These are phyloP conservation scores for Daubentonia madagascariensis DNA, from an alignment of 2,113 vertebrate species.

Conservation along the genomic window DNA sequence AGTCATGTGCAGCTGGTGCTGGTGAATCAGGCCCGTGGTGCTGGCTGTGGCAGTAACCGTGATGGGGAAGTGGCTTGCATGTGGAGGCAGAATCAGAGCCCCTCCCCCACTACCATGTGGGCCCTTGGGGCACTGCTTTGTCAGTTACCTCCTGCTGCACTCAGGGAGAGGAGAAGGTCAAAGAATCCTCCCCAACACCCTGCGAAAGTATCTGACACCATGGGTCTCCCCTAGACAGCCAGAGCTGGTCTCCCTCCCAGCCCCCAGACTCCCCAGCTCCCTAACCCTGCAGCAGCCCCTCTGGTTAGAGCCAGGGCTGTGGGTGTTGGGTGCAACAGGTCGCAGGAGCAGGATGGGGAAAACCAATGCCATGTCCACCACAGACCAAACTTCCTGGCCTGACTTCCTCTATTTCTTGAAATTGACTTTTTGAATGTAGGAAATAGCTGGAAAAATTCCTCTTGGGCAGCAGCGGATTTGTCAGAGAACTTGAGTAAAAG, in stretches of 20 bases:
- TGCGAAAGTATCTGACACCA: not conserved
- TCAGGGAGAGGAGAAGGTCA: not conserved
- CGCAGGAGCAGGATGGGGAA: not conserved
- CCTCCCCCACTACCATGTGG: not conserved
- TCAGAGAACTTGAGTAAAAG: slow-evolving; percentile 2
- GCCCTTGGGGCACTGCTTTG: not conserved
- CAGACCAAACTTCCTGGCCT: slow-evolving; percentile 1
- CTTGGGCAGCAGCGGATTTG: not conserved
- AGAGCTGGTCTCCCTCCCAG: not conserved
- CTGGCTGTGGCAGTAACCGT: rapidly evolving
- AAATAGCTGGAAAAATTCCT: slow-evolving; percentile 21
- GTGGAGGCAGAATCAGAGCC: not conserved
- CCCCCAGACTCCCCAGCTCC: not conserved
- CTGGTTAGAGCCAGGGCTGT: not conserved
- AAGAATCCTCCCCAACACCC: not conserved
- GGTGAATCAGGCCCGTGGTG: slow-evolving; percentile 56
- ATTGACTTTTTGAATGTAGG: not conserved
- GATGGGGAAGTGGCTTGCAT: not conserved
- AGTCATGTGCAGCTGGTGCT: not conserved
- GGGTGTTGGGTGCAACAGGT: not conserved
- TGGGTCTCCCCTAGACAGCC: not conserved
- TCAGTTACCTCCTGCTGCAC: not conserved
- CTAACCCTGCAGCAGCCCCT: not conserved
- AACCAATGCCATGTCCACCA: not conserved
- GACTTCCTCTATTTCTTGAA: slow-evolving; percentile 36